Base-by-base conservation (phyloP, 1,140 invertebrate genomes). In the Danaus melanippus region DNA sequence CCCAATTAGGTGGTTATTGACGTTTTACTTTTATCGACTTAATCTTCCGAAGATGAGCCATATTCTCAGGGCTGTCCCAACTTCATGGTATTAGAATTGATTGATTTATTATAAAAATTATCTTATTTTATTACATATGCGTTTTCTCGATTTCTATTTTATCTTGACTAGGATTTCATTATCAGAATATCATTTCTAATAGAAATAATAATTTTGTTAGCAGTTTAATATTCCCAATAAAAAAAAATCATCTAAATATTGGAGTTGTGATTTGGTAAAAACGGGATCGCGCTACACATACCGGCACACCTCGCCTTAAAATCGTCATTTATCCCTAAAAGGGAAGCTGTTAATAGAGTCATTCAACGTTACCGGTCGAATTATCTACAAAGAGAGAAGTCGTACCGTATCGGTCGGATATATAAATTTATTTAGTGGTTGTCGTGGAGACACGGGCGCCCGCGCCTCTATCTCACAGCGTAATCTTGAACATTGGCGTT, bases 401-500 rank as follows among this genome's bases (percentile, higher is more conserved):
- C 72, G 66, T 66, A 52, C 58, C 73, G 73, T 78, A 75, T 80
- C 77, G 74, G 80, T 86, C 84, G 84, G 83, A 86, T 79, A 82
- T 84, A 84, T 86, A 84, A 84, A 84, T 86, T 84, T 84, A 86
- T 84, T 86, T 79, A 73, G 76, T 80, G 79, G 78, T 81, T 83
- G 79, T 84, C 70, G 69, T 72, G 45, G 67, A 64, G 75, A 86
- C 83, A 83, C 79, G 81, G 78, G 84, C 84, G 81, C 84, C 78
- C 74, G 74, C 71, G 66, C 65, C 76, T 76, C 73, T 86, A 84
- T 86, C 79, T 74, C 76, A 53, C 74, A 76, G 78, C 79, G 77
- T 86, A 86, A 86, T 86, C 84, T 86, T 84, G 72, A 84, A 86
- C 84, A 86, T 84, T 86, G 84, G 84, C 84, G 84, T 86, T 84